Percentiles rank a stretch among this genome's conserved stretches.
Evolutionary conservation across 2,113 vertebrate species (phyloP).

Genomic region (Cervus canadensis): DNA sequence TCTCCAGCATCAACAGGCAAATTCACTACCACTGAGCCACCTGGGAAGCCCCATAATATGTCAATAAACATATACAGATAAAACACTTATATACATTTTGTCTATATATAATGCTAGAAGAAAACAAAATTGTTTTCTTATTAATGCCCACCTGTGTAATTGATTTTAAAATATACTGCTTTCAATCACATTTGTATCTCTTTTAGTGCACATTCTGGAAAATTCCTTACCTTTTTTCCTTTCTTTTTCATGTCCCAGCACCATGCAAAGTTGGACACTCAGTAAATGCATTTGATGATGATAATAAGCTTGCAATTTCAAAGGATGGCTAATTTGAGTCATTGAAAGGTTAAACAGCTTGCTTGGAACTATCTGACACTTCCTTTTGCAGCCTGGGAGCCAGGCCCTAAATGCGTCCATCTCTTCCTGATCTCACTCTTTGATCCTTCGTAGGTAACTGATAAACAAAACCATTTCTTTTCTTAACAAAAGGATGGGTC

Average conservation of each 20-base stretch:
- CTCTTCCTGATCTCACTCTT: background rate
- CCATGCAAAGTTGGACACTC: background rate
- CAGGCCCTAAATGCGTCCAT: background rate
- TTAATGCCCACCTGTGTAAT: background rate
- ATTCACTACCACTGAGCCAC: background rate
- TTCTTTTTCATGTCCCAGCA: background rate
- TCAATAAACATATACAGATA: background rate
- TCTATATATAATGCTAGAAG: background rate
- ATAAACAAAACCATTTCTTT: conserved; percentile 53
- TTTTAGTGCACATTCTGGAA: conserved; percentile 2
- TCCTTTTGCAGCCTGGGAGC: background rate
- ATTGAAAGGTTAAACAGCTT: conserved; percentile 38
- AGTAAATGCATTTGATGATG: conserved; percentile 29
- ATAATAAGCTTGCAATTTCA: conserved; percentile 54
- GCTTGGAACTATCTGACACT: background rate
- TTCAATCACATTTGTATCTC: background rate
- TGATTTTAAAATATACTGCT: background rate
- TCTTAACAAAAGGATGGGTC: conserved; percentile 40
- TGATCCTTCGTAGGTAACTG: conserved; percentile 24
- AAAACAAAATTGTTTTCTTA: background rate
- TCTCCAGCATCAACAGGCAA: background rate
- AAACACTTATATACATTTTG: background rate
- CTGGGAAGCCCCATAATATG: background rate
- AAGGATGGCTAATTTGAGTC: conserved; percentile 39
- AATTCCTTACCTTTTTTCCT: background rate